Evolutionary conservation across 2,888 invertebrate species (phyloP), one percentile per base, ranked within the genome.

Genomic region (Torymus auratus): DNA sequence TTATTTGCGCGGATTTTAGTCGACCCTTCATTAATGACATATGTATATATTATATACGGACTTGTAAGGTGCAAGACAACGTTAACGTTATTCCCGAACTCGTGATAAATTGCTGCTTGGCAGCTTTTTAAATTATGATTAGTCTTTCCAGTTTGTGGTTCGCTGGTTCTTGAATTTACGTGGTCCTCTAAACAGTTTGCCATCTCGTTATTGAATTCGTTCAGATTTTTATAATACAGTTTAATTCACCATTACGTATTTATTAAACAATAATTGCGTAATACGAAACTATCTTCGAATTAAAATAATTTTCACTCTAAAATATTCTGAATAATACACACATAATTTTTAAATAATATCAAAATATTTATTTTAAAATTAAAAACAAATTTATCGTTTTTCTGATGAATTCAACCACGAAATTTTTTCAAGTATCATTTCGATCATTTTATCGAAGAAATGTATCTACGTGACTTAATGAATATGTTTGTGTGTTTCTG

Each of bases 91-190:
- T 75, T 74, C 50, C 14, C 15, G 60, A 73, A 79, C 68, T 69
- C 55, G 67, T 74, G 62, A 69, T 53, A 55, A 13, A 4, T 64
- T 65, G 15, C 15, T 74, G 50, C 79, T 50, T 53, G n/a, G 53
- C 17, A 70, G 7, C 50, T 41, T 61, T 12, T 17, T 61, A 53
- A 83, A 78, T 71, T 65, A 64, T 55, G 17, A 76, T 83, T 75
- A 76, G 69, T 80, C 80, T 80, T 82, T 68, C 61, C 58, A 75
- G 12, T 72, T 67, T 68, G 52, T 73, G 17, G 60, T 81, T 82
- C 61, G 78, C 56, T 78, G 74, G 75, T 78, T 74, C 53, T 65
- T 64, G 53, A 74, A 64, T 67, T 81, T 61, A 74, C 53, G 17
- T 81, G 81, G 81, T 75, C 81, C 81, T 55, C 75, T 81, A 62